These are phyloP conservation scores for Spodoptera littoralis DNA, from an alignment of 2,888 invertebrate genomes.

Conservation along the genomic window DNA sequence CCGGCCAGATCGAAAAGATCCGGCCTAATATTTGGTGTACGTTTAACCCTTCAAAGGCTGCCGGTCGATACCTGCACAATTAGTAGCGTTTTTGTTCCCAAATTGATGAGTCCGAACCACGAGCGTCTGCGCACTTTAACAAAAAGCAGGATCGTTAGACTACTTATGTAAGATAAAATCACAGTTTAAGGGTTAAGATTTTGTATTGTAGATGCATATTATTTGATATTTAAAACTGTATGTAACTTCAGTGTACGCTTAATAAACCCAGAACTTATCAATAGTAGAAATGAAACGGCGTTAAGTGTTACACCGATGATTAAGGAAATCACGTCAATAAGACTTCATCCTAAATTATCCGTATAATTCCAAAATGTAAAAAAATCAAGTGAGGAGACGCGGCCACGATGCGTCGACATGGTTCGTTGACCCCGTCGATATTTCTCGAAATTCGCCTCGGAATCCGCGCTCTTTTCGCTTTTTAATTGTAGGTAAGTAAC, in stretches of 20 bases:
- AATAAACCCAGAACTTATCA: neutral
- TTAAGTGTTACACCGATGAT: slow-evolving; percentile 13
- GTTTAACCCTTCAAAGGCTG: slow-evolving; percentile 60
- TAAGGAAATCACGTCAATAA: slow-evolving; percentile 64
- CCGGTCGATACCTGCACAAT: slow-evolving; percentile 60
- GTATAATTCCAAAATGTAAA: slow-evolving; percentile 77
- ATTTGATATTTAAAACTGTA: neutral
- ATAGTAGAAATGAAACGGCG: slow-evolving; percentile 5
- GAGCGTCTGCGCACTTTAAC: slow-evolving; percentile 46
- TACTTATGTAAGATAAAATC: slow-evolving; percentile 41
- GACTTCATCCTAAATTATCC: slow-evolving; percentile 72
- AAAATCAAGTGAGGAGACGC: slow-evolving; percentile 79
- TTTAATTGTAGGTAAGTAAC: slow-evolving; percentile 87
- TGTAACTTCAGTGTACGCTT: neutral
- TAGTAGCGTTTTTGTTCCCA: slow-evolving; percentile 58
- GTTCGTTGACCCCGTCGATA: slow-evolving; percentile 87
- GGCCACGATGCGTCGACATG: slow-evolving; percentile 85
- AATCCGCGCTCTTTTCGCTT: slow-evolving; percentile 87
- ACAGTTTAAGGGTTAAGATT: slow-evolving; percentile 22
- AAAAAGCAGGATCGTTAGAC: slow-evolving; percentile 47
- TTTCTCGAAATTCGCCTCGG: slow-evolving; percentile 87
- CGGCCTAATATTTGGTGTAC: slow-evolving; percentile 56
- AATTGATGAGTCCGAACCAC: slow-evolving; percentile 56
- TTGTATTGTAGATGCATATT: slow-evolving; percentile 2
- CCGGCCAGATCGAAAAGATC: slow-evolving; percentile 58